These are phyloP conservation scores for Pheosia tremula DNA, from an alignment of 2,888 invertebrate species.

Conservation along the genomic window DNA sequence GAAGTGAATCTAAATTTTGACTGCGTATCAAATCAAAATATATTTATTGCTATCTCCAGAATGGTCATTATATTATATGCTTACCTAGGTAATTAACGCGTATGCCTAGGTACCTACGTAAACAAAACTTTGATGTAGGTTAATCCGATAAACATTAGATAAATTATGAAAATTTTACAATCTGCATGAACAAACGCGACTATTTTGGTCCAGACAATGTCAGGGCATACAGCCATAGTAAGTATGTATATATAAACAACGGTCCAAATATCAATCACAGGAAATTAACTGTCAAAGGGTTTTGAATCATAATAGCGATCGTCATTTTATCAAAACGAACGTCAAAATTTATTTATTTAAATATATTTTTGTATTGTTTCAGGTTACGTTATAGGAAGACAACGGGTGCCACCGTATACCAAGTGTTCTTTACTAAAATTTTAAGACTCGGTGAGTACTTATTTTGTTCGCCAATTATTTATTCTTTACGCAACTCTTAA, in stretches of 20 bases:
- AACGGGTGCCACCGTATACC: constrained; percentile 81
- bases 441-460: constrained; percentile 82
- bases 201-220: neutral
- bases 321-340: too few relatives aligned
- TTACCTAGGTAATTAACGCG: too few relatives aligned
- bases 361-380: constrained; percentile 63
- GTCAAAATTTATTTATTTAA: constrained; percentile 1
- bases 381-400: constrained; percentile 84
- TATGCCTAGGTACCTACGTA: too few relatives aligned
- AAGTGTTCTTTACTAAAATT: constrained; percentile 83
- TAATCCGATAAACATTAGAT: neutral
- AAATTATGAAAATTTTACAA: neutral
- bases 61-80: too few relatives aligned
- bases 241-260: neutral
- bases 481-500: too few relatives aligned
- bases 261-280: neutral
- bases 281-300: neutral
- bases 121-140: neutral
- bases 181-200: neutral
- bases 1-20: too few relatives aligned
- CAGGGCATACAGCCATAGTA: neutral
- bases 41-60: too few relatives aligned
- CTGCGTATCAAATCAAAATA: too few relatives aligned
- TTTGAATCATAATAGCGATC: too few relatives aligned
- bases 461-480: neutral